These are phyloP conservation scores for Yponomeuta evonymella DNA, from an alignment of 2,888 invertebrate genomes.

Conservation along the genomic window DNA sequence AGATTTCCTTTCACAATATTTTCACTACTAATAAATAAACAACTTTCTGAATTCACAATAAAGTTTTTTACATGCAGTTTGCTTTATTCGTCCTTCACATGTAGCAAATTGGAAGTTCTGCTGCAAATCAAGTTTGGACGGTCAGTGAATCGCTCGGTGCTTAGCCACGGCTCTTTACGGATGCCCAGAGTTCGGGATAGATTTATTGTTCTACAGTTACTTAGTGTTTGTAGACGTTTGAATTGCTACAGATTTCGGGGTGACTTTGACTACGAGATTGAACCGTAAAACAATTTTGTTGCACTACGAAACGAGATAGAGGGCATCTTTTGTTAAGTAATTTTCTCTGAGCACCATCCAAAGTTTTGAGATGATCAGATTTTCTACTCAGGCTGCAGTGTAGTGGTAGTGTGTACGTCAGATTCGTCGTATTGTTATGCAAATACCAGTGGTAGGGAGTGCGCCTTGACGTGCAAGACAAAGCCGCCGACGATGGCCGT, in stretches of 20 bases:
- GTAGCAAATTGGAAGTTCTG: conserved; percentile 16
- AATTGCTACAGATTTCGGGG: conserved; percentile 14
- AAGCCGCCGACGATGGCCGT: conserved; percentile 67
- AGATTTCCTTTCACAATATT: background rate
- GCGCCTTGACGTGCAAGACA: conserved; percentile 67
- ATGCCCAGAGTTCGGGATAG: conserved; percentile 11
- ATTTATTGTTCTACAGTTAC: conserved; percentile 17
- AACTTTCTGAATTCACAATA: background rate
- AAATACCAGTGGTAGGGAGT: conserved; percentile 63
- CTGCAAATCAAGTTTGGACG: conserved; percentile 20
- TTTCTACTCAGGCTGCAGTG: conserved; percentile 1
- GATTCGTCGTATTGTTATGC: conserved; percentile 70
- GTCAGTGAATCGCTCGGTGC: conserved; percentile 18
- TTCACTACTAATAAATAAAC: background rate
- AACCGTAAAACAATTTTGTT: background rate
- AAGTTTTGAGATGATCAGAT: background rate
- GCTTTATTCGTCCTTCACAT: conserved; percentile 12
- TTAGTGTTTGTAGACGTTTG: conserved; percentile 14
- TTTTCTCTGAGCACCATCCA: background rate
- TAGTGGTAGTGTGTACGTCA: conserved; percentile 34
- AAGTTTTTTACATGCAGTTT: conserved; percentile 5
- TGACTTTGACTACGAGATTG: conserved; percentile 1
- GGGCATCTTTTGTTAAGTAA: background rate
- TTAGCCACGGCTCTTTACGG: conserved; percentile 15
- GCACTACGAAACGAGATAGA: background rate